phyloP scores from a whole-genome alignment of 2,113 vertebrate genomes.

The Seriola aureovittata region DNA sequence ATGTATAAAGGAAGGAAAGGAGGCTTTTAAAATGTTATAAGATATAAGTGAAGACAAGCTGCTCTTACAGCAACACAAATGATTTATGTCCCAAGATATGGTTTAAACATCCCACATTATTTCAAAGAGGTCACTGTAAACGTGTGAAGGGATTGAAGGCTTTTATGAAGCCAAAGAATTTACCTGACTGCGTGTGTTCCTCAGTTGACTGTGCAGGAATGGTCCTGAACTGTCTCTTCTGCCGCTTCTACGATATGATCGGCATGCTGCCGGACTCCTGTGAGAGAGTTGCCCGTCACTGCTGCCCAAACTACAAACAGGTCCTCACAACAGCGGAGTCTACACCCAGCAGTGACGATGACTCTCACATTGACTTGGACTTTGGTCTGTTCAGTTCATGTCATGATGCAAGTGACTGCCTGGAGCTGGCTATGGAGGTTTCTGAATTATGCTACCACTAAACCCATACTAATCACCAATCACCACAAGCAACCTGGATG shows the following conservation, averaged over 20 bases:
- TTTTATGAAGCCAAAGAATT: constrained; percentile 11
- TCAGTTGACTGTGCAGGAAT: constrained; percentile 84
- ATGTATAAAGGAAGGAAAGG: constrained; percentile 80
- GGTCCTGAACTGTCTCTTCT: constrained; percentile 85
- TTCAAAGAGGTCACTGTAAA: constrained; percentile 44
- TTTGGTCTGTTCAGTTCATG: constrained; percentile 77
- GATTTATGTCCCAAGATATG: constrained; percentile 58
- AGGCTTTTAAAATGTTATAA: constrained; percentile 84
- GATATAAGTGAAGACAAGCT: constrained; percentile 71
- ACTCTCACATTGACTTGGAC: constrained; percentile 73
- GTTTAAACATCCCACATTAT: constrained; percentile 46
- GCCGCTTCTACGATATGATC: constrained; percentile 82
- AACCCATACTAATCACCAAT: neutral
- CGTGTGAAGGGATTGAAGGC: constrained; percentile 19
- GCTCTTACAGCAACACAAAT: constrained; percentile 43
- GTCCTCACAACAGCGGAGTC: constrained; percentile 65
- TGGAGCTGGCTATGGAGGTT: constrained; percentile 87
- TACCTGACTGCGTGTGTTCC: constrained; percentile 55
- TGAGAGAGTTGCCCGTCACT: constrained; percentile 57
- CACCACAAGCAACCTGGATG: neutral
- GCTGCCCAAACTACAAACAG: constrained; percentile 77
- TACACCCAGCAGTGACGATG: constrained; percentile 49
- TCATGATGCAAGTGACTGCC: constrained; percentile 81
- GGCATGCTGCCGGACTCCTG: constrained; percentile 78
- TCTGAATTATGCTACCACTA: constrained; percentile 86